Conservation (phyloP, 2,888 invertebrate genomes). For the Caenorhabditis wallacei region DNA sequence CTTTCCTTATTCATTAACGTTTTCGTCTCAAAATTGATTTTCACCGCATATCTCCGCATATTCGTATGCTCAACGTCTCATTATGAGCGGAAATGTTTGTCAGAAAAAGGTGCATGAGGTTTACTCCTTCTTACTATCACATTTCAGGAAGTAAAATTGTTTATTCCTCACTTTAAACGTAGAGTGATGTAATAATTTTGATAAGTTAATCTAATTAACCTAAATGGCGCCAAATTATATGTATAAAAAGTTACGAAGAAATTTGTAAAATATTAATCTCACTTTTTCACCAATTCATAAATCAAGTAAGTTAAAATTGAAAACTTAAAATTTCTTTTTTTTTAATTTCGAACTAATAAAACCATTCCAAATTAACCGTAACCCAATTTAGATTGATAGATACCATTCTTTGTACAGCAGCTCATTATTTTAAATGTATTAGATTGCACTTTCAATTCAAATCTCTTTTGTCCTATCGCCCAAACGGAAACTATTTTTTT, state of each 20-base stretch:
- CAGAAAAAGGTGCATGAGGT: conserved; percentile 6
- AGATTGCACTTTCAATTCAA: too few species aligned
- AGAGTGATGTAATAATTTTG: not conserved
- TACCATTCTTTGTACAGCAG: too few species aligned
- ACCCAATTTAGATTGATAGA: too few species aligned
- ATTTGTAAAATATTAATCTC: not conserved
- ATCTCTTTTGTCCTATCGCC: too few species aligned
- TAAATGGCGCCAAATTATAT: not conserved
- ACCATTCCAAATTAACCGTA: too few species aligned
- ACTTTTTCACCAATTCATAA: too few species aligned
- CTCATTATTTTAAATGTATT: too few species aligned
- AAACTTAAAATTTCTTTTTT: too few species aligned
- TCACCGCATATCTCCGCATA: not conserved
- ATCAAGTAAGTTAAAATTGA: too few species aligned
- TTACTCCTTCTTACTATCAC: conserved; percentile 12
- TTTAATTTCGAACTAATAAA: too few species aligned
- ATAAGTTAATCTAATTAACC: conserved; percentile 1
- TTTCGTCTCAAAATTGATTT: conserved; percentile 37
- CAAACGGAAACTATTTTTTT: too few species aligned
- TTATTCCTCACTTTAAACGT: conserved; percentile 25
- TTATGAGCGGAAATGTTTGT: conserved; percentile 39
- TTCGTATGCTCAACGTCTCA: conserved; percentile 1
- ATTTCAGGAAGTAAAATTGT: conserved; percentile 10
- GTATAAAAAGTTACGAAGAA: not conserved
- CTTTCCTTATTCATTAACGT: conserved; percentile 62